phyloP scores from a whole-genome alignment of 1,140 invertebrate species.

The Ericerus pela region DNA sequence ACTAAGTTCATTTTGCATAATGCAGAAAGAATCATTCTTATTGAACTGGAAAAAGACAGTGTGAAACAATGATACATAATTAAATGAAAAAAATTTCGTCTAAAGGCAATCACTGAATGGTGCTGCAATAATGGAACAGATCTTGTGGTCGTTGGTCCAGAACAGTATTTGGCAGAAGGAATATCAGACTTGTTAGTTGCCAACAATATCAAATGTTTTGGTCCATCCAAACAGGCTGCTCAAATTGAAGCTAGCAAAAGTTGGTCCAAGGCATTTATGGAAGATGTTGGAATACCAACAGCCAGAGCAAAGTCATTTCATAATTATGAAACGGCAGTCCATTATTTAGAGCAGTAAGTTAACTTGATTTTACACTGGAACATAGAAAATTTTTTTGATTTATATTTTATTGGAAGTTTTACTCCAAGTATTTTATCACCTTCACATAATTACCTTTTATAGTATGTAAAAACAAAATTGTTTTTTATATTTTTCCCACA shows the following conservation, averaged over 20 bases:
- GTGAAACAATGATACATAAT: too few species aligned
- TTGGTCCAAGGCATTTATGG: conserved; percentile 91
- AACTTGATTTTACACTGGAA: neutral
- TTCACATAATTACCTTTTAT: too few species aligned
- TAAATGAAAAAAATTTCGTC: too few species aligned
- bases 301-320: conserved; percentile 71
- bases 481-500: too few species aligned
- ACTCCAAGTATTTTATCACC: neutral
- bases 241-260: conserved; percentile 83
- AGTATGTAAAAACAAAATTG: too few species aligned
- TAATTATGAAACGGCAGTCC: conserved; percentile 45
- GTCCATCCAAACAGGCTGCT: conserved; percentile 62
- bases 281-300: conserved; percentile 72
- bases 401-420: neutral
- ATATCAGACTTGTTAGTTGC: conserved; percentile 51
- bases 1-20: too few species aligned
- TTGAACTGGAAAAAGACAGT: too few species aligned
- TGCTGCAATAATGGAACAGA: conserved; percentile 54
- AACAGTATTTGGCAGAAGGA: conserved; percentile 81
- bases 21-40: too few species aligned
- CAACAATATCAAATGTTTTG: conserved; percentile 64
- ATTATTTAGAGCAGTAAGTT: neutral
- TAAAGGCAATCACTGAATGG: conserved; percentile 56
- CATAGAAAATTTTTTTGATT: neutral
- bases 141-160: conserved; percentile 82